A percentile compares a stretch with the other conserved stretches of the same genome.
Evolutionary conservation across 2,113 vertebrate genomes (phyloP).

Genomic region (Passer domesticus): DNA sequence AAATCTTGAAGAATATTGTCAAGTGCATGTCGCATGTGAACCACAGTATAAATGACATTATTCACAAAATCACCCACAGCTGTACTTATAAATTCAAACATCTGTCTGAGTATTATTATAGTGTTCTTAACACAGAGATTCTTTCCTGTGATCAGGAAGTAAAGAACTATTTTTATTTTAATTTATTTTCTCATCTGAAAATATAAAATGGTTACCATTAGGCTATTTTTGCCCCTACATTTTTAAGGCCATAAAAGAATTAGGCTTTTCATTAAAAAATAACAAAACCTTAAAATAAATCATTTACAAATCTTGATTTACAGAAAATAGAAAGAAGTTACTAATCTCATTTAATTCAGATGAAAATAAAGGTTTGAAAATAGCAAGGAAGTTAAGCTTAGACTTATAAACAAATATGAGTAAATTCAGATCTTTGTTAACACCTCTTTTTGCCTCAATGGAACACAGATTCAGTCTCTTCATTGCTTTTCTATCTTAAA

Average conservation of each 20-base stretch:
- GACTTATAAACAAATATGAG: background rate
- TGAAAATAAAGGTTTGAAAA: background rate
- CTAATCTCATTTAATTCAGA: background rate
- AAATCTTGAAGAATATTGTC: background rate
- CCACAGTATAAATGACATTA: background rate
- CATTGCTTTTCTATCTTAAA: background rate
- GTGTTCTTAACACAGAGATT: background rate
- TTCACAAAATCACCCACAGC: background rate
- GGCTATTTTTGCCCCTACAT: background rate
- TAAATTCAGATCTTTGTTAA: background rate
- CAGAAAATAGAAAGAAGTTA: background rate
- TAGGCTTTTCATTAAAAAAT: background rate
- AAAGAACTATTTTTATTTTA: background rate
- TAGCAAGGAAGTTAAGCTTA: background rate
- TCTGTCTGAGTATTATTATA: background rate
- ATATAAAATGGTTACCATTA: background rate
- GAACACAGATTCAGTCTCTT: background rate
- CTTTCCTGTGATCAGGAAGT: background rate
- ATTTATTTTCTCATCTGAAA: background rate
- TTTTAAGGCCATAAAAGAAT: background rate
- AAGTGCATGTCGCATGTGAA: background rate
- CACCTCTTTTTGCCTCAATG: background rate
- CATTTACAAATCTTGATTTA: background rate
- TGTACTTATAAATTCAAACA: background rate
- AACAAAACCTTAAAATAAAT: background rate